A percentile compares a stretch with the other conserved stretches of the same genome.
Conservation (phyloP, 1,140 invertebrate genomes). For the Nymphalis io region DNA sequence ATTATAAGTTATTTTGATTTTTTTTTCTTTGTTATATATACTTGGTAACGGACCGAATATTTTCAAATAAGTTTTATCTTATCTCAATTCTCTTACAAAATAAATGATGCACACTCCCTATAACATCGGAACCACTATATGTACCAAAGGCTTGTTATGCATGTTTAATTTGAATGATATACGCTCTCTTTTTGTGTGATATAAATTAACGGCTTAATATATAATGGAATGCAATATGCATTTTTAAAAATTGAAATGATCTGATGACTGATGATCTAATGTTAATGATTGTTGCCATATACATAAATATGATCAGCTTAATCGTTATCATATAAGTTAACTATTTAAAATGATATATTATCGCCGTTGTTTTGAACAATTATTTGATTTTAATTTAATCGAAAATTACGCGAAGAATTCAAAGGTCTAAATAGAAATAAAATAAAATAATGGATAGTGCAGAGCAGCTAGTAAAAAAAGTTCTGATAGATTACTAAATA, state of each 20-base stretch:
- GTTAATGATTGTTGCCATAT: neutral
- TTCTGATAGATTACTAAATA: constrained; percentile 3
- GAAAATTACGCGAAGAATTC: neutral
- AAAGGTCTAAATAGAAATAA: neutral
- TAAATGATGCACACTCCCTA: too few species aligned
- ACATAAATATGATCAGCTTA: neutral
- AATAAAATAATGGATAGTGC: neutral
- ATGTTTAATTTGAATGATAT: neutral
- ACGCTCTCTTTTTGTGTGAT: neutral
- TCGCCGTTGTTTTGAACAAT: too few species aligned
- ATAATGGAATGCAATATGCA: neutral
- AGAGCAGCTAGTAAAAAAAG: neutral
- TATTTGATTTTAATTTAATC: neutral
- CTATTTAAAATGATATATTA: too few species aligned
- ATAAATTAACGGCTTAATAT: neutral
- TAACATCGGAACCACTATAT: too few species aligned
- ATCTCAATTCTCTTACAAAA: too few species aligned
- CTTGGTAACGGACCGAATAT: too few species aligned
- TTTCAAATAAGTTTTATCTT: too few species aligned
- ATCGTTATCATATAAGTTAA: too few species aligned
- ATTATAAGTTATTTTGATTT: too few species aligned
- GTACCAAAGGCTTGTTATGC: neutral
- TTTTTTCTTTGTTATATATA: too few species aligned
- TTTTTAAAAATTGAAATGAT: too few species aligned
- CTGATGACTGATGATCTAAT: neutral